A percentile compares a stretch with the other conserved stretches of the same genome.
Evolutionary conservation across 2,888 invertebrate genomes (phyloP).

Genomic region (Agrilus mali): DNA sequence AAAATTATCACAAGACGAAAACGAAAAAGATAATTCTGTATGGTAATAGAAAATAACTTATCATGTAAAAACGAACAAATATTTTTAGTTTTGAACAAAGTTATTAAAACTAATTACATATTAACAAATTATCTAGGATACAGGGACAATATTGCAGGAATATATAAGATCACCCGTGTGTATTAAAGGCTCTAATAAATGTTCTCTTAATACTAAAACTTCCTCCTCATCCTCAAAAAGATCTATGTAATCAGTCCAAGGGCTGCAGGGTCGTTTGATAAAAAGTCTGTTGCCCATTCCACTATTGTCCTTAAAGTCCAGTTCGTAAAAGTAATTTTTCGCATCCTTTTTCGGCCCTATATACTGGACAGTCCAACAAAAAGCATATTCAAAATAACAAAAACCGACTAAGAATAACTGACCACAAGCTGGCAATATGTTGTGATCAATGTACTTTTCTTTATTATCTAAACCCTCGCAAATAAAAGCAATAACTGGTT

Average conservation of each 20-base stretch:
- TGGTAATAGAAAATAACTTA: too few relatives aligned
- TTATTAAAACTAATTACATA: too few relatives aligned
- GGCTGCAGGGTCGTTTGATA: slow-evolving; percentile 1
- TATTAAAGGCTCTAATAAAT: too few relatives aligned
- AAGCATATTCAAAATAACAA: slow-evolving; percentile 12
- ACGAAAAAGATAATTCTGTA: too few relatives aligned
- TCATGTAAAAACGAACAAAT: too few relatives aligned
- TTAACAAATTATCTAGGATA: too few relatives aligned
- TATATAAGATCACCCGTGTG: too few relatives aligned
- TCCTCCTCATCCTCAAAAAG: not conserved
- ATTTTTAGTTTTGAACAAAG: too few relatives aligned
- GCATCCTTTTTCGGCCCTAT: slow-evolving; percentile 20
- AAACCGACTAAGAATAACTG: slow-evolving; percentile 22
- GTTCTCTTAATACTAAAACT: too few relatives aligned
- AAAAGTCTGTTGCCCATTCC: slow-evolving; percentile 2
- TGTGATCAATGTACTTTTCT: slow-evolving; percentile 18
- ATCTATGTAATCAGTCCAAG: not conserved
- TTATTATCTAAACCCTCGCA: slow-evolving; percentile 2
- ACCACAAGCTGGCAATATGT: slow-evolving; percentile 16
- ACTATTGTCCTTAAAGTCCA: slow-evolving; percentile 18
- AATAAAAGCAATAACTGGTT: slow-evolving; percentile 13
- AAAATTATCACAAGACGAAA: too few relatives aligned
- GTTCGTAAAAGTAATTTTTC: slow-evolving; percentile 21
- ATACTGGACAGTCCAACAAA: slow-evolving; percentile 23
- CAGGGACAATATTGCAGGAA: too few relatives aligned